These are phyloP conservation scores for Probosciger aterrimus DNA, from an alignment of 2,113 vertebrate species.

Conservation along the genomic window DNA sequence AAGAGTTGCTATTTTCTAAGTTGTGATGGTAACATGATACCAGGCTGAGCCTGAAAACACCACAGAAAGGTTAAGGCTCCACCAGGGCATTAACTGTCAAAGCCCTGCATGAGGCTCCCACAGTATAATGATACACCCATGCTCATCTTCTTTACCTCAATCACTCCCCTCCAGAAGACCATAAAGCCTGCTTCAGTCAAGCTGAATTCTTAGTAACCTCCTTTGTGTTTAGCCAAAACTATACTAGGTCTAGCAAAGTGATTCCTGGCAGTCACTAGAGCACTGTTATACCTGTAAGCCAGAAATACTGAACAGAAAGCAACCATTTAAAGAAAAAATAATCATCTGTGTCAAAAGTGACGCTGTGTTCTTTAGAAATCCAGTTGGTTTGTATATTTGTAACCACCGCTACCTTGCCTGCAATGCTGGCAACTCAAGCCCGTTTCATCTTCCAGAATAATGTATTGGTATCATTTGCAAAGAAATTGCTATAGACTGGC, in stretches of 20 bases:
- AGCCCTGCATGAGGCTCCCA: fast-evolving
- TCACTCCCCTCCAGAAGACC: neutral
- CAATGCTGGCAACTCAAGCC: neutral
- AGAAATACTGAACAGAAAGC: neutral
- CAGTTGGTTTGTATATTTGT: neutral
- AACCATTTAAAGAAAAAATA: neutral
- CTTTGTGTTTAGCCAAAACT: neutral
- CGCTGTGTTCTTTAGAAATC: neutral
- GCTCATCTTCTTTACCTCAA: neutral
- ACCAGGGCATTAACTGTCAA: neutral
- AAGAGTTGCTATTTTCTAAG: neutral
- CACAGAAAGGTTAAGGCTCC: neutral
- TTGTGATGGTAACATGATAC: neutral
- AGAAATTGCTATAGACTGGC: neutral
- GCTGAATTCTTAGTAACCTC: neutral
- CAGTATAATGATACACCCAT: fast-evolving
- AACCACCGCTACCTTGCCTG: neutral
- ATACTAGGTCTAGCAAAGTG: neutral
- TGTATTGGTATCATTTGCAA: neutral
- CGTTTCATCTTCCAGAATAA: neutral
- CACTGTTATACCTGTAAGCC: neutral
- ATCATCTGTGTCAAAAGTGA: neutral
- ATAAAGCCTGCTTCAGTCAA: neutral
- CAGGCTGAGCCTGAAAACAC: neutral
- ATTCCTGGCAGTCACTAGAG: neutral